phyloP scores from a whole-genome alignment of 2,888 invertebrate genomes.

The Lissocephala sabroskyi region DNA sequence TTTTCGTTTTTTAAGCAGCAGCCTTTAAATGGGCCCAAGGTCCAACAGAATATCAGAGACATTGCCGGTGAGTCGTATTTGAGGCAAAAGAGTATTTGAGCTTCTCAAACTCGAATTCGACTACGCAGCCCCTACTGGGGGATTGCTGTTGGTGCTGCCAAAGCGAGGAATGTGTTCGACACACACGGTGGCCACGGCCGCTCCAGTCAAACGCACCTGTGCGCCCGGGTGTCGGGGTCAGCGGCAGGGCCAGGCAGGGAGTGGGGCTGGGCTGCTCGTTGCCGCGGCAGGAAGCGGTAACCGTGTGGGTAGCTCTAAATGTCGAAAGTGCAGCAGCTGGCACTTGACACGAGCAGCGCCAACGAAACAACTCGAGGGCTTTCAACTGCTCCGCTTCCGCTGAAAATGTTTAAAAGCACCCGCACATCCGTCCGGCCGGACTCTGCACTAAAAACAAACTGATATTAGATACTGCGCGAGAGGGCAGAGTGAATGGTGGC shows the following conservation, averaged over 20 bases:
- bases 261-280: not conserved
- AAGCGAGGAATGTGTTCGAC: constrained; percentile 35
- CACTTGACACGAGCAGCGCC: constrained; percentile 63
- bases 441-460: constrained; percentile 32
- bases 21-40: no score
- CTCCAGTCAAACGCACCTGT: constrained; percentile 56
- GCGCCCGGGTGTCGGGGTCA: constrained; percentile 10
- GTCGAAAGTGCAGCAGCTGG: constrained; percentile 60
- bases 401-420: constrained; percentile 45
- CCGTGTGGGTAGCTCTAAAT: constrained; percentile 47
- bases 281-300: constrained; percentile 19
- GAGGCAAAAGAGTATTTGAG: no score
- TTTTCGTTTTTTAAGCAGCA: no score
- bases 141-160: not conserved
- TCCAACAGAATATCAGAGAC: no score
- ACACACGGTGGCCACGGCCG: constrained; percentile 37
- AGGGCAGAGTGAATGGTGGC: constrained; percentile 11
- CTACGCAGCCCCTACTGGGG: no score
- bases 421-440: constrained; percentile 2
- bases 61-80: no score
- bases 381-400: constrained; percentile 52
- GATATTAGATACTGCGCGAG: constrained; percentile 39
- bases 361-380: constrained; percentile 58
- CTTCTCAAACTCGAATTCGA: no score
- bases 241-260: constrained; percentile 1